Base-by-base conservation (phyloP, 2,888 invertebrate genomes). In the Drosophila robusta region DNA sequence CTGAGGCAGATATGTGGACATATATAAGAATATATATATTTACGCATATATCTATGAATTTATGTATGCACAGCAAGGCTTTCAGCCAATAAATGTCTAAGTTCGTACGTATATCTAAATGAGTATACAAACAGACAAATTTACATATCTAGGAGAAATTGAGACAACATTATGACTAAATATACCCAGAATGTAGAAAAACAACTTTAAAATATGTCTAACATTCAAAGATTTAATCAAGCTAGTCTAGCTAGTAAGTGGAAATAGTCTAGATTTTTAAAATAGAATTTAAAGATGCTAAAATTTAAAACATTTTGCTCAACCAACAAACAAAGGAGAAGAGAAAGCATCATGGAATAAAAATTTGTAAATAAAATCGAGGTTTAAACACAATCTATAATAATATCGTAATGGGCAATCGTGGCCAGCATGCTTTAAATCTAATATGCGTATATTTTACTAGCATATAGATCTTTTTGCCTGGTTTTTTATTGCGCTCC, bases 401-500 rank as follows among this genome's bases (percentile, higher is more conserved):
- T 11, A 32, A 32, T 32, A 32, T 32, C 32, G 11, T 32, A 32
- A 32, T 32, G 11, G 32, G 11, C 3, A 32, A 32, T 29, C 6
- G 26, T 29, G 26, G 6, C 26, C 3, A 29, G 8, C 26, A 11
- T 12, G 34, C 34, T 34, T 34, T 34, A 34, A 34, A 34, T 34
- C 34, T 34, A 34, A 12, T 4, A 34, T 12, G 12, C 34, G 34
- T 34, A 34, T 32, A 36, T 50, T 57, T 34, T 11, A 9, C 36
- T 60, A 22, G 9, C 6, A 22, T 45, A 12, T 29, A n/a, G 41
- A 18, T 45, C 26, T 49, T 16, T 29, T 24, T 49, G 0, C 39
- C 9, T 52, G 38, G 44, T 47, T 62, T 70, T 54, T 56, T 56
- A 51, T 44, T 60, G 45, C 16, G n/a, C 9, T 36, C 14, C 14